These are phyloP conservation scores for Tigriopus japonicus DNA, from an alignment of 1,140 invertebrate genomes.

Conservation along the genomic window DNA sequence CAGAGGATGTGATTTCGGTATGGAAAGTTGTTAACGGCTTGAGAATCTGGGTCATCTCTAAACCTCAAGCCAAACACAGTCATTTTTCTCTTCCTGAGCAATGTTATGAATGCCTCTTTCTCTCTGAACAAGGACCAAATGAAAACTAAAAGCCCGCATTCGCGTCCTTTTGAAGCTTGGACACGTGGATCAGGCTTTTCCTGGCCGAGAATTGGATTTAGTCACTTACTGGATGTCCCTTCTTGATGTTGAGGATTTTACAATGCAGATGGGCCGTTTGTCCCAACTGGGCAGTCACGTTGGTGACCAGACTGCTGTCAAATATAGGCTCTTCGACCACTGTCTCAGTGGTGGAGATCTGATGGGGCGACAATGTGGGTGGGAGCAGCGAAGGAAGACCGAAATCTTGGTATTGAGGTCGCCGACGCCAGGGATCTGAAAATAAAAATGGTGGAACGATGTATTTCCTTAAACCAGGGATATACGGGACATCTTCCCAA, in stretches of 20 bases:
- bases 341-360: neutral
- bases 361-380: too few species aligned
- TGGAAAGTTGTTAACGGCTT: too few species aligned
- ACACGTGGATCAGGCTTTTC: neutral
- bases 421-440: too few species aligned
- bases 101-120: neutral
- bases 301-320: slow-evolving; percentile 10
- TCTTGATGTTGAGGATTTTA: slow-evolving; percentile 12
- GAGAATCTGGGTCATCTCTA: neutral
- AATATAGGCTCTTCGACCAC: neutral
- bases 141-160: neutral
- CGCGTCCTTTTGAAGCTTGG: neutral
- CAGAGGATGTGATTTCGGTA: too few species aligned
- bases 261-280: slow-evolving; percentile 6
- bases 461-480: too few species aligned
- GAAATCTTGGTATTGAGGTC: too few species aligned
- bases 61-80: too few species aligned
- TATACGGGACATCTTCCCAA: too few species aligned
- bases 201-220: slow-evolving; percentile 10
- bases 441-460: too few species aligned
- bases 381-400: too few species aligned
- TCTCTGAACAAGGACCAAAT: neutral
- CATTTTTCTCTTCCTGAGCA: neutral
- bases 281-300: slow-evolving; percentile 6
- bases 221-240: slow-evolving; percentile 3